phyloP scores from a whole-genome alignment of 1,140 invertebrate genomes.

The Lutraria rhynchaena region DNA sequence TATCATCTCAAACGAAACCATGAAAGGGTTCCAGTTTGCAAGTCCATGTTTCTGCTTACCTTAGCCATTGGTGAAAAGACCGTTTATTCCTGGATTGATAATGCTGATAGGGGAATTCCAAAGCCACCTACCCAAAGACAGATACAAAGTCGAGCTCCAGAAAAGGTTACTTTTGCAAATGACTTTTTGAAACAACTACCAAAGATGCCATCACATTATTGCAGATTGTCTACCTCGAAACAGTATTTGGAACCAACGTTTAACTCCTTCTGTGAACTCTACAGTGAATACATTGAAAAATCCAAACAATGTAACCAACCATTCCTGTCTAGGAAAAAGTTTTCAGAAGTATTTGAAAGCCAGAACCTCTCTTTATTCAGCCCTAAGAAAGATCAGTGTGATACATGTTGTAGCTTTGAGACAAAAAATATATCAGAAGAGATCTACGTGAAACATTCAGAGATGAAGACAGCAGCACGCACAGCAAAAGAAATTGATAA shows the following conservation, averaged over 20 bases:
- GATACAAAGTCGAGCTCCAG: too few relatives aligned
- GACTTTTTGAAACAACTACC: background rate
- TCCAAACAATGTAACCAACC: too few relatives aligned
- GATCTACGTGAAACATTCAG: conserved; percentile 11
- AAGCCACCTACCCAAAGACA: too few relatives aligned
- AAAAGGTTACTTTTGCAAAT: too few relatives aligned
- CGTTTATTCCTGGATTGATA: conserved; percentile 3
- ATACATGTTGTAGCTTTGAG: conserved; percentile 17
- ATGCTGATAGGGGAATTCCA: background rate
- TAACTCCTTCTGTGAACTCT: background rate
- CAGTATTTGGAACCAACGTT: conserved; percentile 32
- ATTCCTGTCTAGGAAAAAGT: background rate
- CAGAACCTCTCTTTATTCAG: conserved; percentile 28
- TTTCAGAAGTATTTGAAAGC: conserved; percentile 1
- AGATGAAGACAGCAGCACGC: background rate
- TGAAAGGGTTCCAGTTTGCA: background rate
- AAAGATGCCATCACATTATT: background rate
- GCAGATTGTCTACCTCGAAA: background rate
- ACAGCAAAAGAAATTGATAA: conserved; percentile 1
- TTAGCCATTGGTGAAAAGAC: conserved; percentile 14
- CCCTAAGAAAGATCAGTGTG: conserved; percentile 38
- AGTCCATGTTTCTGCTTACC: conserved; percentile 9
- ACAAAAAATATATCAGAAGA: background rate
- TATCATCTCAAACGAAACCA: too few relatives aligned
- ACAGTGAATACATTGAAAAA: background rate